phyloP scores from a whole-genome alignment of 64 coral and sea anemone species.

The Pocillopora damicornis region DNA sequence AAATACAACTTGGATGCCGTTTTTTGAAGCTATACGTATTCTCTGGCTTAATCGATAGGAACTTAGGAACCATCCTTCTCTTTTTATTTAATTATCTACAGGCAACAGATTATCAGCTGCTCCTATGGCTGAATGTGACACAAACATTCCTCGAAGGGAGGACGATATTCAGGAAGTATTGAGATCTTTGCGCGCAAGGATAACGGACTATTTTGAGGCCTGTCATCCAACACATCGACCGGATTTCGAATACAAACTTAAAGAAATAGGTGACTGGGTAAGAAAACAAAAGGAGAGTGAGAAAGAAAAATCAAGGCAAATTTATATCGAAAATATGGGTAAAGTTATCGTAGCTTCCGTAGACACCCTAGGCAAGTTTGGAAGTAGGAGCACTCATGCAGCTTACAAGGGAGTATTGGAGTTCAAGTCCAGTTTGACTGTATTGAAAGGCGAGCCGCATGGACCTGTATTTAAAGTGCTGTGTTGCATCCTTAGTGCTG shows the following conservation, averaged over 20 bases:
- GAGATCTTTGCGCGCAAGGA: neutral
- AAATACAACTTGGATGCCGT: no score
- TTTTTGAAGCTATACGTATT: no score
- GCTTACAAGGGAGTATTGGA: neutral
- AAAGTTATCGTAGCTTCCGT: slow-evolving; percentile 2
- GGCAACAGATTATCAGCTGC: no score
- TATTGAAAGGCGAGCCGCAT: neutral
- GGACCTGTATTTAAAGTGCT: neutral
- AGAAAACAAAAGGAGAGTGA: neutral
- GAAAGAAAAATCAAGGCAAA: neutral
- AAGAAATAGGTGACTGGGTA: neutral
- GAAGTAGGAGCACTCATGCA: neutral
- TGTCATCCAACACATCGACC: neutral
- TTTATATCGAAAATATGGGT: neutral
- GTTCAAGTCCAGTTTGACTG: neutral
- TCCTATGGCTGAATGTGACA: neutral
- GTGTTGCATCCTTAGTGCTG: neutral
- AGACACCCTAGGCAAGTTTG: neutral
- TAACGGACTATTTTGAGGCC: neutral
- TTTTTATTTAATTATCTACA: no score
- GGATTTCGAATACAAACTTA: neutral
- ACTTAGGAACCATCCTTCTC: no score
- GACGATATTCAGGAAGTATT: neutral
- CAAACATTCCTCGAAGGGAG: neutral
- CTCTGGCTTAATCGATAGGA: no score